These are phyloP conservation scores for Cryptocheilus praepositus DNA, from an alignment of 2,888 invertebrate genomes.

Conservation along the genomic window DNA sequence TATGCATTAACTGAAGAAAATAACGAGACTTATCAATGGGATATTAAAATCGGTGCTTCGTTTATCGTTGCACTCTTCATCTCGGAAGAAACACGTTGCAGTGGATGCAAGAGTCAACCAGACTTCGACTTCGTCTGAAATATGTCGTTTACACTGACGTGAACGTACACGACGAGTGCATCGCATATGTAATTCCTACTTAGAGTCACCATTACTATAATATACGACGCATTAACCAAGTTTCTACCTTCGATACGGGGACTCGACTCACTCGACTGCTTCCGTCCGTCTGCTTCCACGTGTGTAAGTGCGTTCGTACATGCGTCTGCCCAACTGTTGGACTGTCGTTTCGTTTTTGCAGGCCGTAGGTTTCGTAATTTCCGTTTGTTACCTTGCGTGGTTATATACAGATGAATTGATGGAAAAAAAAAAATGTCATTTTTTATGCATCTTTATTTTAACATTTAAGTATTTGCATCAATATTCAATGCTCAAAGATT, in stretches of 20 bases:
- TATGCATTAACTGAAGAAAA: no score
- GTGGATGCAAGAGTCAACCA: constrained; percentile 3
- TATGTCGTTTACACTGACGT: constrained; percentile 71
- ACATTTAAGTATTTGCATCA: no score
- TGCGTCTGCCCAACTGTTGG: no score
- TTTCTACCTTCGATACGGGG: constrained; percentile 50
- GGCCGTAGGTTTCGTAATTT: no score
- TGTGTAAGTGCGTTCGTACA: no score
- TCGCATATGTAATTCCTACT: constrained; percentile 72
- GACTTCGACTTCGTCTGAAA: constrained; percentile 41
- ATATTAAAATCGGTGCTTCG: no score
- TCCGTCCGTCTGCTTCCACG: not conserved
- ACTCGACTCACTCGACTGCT: constrained; percentile 17
- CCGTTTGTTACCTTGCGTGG: no score
- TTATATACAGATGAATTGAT: no score
- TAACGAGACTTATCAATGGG: constrained; percentile 53
- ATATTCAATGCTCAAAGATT: no score
- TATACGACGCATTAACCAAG: constrained; percentile 65
- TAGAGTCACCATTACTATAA: constrained; percentile 67
- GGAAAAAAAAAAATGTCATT: no score
- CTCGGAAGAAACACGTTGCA: constrained; percentile 55
- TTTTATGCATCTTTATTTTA: no score
- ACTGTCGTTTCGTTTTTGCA: no score
- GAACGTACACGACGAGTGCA: constrained; percentile 70
- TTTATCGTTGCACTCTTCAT: constrained; percentile 52